Evolutionary conservation across 2,888 invertebrate genomes (phyloP).

Genomic region (Acanthococcus lagerstroemiae): DNA sequence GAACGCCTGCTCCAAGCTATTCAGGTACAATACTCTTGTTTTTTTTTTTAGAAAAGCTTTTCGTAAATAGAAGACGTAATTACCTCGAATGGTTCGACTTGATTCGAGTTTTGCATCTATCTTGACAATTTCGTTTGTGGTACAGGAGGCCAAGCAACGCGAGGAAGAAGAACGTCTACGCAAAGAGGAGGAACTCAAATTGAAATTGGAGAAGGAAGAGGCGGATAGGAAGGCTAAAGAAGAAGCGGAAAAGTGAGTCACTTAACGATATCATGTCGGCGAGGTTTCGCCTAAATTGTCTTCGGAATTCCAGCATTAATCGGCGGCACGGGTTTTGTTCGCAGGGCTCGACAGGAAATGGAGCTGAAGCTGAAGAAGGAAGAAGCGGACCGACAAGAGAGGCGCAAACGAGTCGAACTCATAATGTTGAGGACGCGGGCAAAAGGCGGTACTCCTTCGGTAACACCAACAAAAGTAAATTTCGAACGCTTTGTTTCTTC

Average conservation of each 20-base stretch:
- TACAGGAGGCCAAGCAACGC: conserved; percentile 56
- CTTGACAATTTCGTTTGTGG: background rate
- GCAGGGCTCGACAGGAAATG: conserved; percentile 63
- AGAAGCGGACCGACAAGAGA: conserved; percentile 76
- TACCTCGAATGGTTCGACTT: too few relatives aligned
- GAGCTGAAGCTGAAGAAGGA: conserved; percentile 72
- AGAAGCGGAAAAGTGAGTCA: conserved; percentile 60
- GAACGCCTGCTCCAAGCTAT: conserved; percentile 75
- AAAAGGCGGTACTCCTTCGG: conserved; percentile 43
- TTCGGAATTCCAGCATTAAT: background rate
- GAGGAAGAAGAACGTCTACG: conserved; percentile 66
- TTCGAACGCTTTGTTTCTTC: background rate
- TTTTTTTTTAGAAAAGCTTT: too few relatives aligned
- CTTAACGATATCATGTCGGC: background rate
- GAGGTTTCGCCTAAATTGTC: background rate
- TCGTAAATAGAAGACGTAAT: too few relatives aligned
- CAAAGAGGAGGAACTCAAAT: conserved; percentile 54
- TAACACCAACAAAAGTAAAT: conserved; percentile 44
- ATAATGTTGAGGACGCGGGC: conserved; percentile 84
- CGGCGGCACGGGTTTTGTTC: too few relatives aligned
- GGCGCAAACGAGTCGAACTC: conserved; percentile 82
- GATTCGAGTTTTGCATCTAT: too few relatives aligned
- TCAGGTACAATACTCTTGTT: too few relatives aligned
- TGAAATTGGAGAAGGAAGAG: conserved; percentile 60
- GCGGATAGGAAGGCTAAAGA: conserved; percentile 70